Evolutionary conservation across 2,113 vertebrate genomes (phyloP), one percentile per base, ranked within the genome.

Genomic region (Tachuris rubrigastra): DNA sequence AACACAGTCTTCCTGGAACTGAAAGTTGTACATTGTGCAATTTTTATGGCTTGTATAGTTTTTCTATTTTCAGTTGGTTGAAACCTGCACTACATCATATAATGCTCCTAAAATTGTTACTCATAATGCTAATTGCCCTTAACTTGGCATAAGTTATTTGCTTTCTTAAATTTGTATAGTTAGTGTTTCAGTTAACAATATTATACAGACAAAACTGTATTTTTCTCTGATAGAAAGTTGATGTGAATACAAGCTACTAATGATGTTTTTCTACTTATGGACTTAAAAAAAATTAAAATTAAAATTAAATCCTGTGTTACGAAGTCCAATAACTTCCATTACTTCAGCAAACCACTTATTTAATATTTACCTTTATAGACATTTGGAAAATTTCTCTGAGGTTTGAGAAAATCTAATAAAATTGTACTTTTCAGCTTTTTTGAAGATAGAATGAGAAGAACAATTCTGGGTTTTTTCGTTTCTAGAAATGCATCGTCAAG

Each of bases 1-100:
- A 82, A 73, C 63, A 46, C 49, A 73, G 1, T 87, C 74, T 94
- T 96, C 74, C 85, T 95, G 94, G 89, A 94, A 97, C 67, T 73
- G 81, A 66, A 96, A 85, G 59, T 62, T 85, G 58, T 58, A 55
- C 67, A 66, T 79, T 91, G 89, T 95, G 95, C 95, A 96, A 95
- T 90, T 94, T 93, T 94, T 76, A 77, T 85, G 74, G 44, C 74
- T 95, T 87, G 58, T 33, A 79, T 55, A 69, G 46, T 67, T 94
- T 94, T 83, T 96, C 81, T 94, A 90, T 91, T 91, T 94, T 87
- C 50, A 83, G 62, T 50, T 79, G 23, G 33, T 79, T 91, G 85
- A 93, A 95, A 93, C 31, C 31, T 93, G 58, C 74, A 94, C 35
- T 95, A 39, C 30, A 90, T 91, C 74, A 85, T 49, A 42, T 69